These are phyloP conservation scores for Amblyraja radiata DNA, from an alignment of 2,797 vertebrate species.

Conservation along the genomic window DNA sequence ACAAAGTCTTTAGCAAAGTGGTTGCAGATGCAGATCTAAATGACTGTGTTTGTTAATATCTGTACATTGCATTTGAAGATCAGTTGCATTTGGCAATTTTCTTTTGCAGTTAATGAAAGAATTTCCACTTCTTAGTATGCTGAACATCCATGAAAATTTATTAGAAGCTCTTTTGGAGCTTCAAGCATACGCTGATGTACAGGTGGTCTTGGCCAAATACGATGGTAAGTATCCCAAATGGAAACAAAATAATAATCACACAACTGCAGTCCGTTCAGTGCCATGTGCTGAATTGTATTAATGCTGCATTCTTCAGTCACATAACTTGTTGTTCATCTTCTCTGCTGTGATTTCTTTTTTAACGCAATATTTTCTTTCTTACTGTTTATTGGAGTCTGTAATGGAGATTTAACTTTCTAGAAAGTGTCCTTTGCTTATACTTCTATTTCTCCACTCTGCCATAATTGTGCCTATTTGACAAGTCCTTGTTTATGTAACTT, in stretches of 20 bases:
- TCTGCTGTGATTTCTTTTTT: neutral
- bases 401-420: neutral
- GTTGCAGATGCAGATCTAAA: neutral
- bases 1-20: too few species aligned
- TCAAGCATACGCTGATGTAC: constrained; percentile 95
- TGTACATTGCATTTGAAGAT: neutral
- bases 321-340: neutral
- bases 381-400: neutral
- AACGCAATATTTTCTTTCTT: neutral
- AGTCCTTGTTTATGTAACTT: neutral
- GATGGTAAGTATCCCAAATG: constrained; percentile 68
- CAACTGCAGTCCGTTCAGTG: neutral
- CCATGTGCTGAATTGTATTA: neutral
- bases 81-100: constrained; percentile 41
- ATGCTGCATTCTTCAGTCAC: too few species aligned
- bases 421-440: neutral
- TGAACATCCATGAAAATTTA: constrained; percentile 98
- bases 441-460: neutral
- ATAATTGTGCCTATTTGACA: neutral
- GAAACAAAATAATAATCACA: neutral
- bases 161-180: constrained; percentile 92
- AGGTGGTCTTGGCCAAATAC: constrained; percentile 97
- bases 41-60: neutral
- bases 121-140: constrained; percentile 92
- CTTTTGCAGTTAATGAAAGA: constrained; percentile 91